phyloP scores from a whole-genome alignment of 1,140 invertebrate genomes.

The Zaprionus capensis region DNA sequence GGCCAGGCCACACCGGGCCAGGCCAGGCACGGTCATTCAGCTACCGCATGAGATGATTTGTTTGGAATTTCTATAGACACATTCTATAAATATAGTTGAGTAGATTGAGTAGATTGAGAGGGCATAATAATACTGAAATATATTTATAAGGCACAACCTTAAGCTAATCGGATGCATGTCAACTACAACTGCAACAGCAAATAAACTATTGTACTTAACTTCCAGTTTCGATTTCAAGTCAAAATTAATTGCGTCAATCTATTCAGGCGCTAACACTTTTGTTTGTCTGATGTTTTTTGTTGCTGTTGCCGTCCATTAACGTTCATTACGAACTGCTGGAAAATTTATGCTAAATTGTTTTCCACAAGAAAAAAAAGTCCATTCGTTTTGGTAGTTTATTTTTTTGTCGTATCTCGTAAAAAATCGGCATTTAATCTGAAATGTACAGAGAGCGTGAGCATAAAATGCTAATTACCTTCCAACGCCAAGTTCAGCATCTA shows the following conservation, averaged over 20 bases:
- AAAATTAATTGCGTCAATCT: conserved; percentile 6
- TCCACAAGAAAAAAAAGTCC: conserved; percentile 11
- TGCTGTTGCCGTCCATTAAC: conserved; percentile 12
- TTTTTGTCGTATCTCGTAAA: conserved; percentile 56
- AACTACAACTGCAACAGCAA: not conserved
- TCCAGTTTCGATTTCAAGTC: not conserved
- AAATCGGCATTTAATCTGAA: conserved; percentile 74
- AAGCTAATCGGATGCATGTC: not conserved
- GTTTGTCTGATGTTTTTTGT: not conserved
- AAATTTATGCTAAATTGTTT: conserved; percentile 58
- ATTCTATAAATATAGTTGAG: not conserved
- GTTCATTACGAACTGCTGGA: conserved; percentile 29
- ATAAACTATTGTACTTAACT: not conserved
- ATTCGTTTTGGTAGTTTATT: conserved; percentile 43
- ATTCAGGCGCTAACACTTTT: not conserved
- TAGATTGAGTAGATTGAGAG: no score
- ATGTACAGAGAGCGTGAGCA: conserved; percentile 70
- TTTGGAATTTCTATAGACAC: conserved; percentile 17
- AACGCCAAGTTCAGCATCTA: conserved; percentile 63
- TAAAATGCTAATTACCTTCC: conserved; percentile 77
- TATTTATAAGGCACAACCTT: not conserved
- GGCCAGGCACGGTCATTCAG: not conserved
- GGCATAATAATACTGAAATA: not conserved
- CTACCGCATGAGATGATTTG: conserved; percentile 1
- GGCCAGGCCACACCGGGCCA: not conserved